phyloP scores from a whole-genome alignment of 2,888 invertebrate genomes.

The Ennomos erosarius region DNA sequence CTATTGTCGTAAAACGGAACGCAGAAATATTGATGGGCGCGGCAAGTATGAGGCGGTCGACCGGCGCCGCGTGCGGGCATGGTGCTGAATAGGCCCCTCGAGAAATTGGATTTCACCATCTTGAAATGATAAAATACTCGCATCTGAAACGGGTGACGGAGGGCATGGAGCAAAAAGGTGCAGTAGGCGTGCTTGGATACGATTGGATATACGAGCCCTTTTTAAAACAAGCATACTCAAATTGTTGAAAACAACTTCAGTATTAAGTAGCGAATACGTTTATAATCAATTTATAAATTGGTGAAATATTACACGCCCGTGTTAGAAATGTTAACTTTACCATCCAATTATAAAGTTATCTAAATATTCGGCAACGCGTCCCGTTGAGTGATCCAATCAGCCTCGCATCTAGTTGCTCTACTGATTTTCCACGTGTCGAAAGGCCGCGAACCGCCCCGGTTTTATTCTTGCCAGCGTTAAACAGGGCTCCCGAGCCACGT shows the following conservation, averaged over 20 bases:
- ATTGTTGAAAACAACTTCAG: too few relatives aligned
- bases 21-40: conserved; percentile 49
- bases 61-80: conserved; percentile 43
- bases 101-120: conserved; percentile 54
- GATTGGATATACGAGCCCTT: too few relatives aligned
- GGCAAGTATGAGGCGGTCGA: conserved; percentile 42
- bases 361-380: too few relatives aligned
- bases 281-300: too few relatives aligned
- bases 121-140: conserved; percentile 41
- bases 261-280: too few relatives aligned
- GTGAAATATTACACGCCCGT: too few relatives aligned
- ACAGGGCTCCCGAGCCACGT: conserved; percentile 9
- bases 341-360: too few relatives aligned
- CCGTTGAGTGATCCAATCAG: too few relatives aligned
- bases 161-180: not conserved
- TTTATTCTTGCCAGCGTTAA: conserved; percentile 18
- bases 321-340: too few relatives aligned
- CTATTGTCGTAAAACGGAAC: conserved; percentile 33
- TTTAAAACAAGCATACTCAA: too few relatives aligned
- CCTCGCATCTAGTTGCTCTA: not conserved
- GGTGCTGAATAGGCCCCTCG: conserved; percentile 52
- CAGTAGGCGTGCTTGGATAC: not conserved
- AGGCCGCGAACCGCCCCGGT: not conserved
- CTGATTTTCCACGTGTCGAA: not conserved
- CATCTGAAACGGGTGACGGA: conserved; percentile 16